Base-by-base conservation (phyloP, 2,888 invertebrate species). In the Xanthorhoe spadicearia region DNA sequence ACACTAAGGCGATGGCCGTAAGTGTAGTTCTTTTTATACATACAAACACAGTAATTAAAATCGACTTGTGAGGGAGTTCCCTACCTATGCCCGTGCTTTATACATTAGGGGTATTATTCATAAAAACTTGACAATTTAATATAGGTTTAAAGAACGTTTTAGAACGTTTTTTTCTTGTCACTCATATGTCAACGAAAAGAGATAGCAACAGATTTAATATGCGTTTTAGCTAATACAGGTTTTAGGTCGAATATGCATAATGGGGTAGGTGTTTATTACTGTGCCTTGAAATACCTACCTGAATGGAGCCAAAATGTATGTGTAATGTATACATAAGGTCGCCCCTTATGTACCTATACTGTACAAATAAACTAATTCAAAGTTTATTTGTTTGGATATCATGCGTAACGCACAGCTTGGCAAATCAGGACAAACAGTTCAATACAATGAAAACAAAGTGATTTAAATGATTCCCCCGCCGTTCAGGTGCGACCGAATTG, bases 401-500 rank as follows among this genome's bases (percentile, higher is more conserved):
- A 13, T 38, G 49, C 54, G 64, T 64, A 49, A 61, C 61, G n/a
- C 46, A 57, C 2, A 38, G 38, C 38, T 38, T 38, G 9, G 2
- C 32, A 32, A 7, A 43, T 13, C 38, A 43, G 38, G 38, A 13
- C 38, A 43, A 43, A 43, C 35, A 18, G 10, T 17, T 43, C 19
- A 54, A 54, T 18, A 43, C 43, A 57, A 38, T 52, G 48, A 35
- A 54, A 17, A n/a, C 35, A 17, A 57, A 57, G 46, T 52, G 43
- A 57, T 63, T 43, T 52, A n/a, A 51, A 56, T 59, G 52, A 58
- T 46, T 46, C 56, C 46, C 56, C 23, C 28, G 38, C 56, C 46
- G 56, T 53, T 49, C 51, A 54, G 51, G 51, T 56, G 67, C 89
- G 97, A 79, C 96, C 97, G 61, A 98, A 98, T 89, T 98, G 98